phyloP scores from a whole-genome alignment of 2,888 invertebrate genomes.

The Deilephila elpenor region DNA sequence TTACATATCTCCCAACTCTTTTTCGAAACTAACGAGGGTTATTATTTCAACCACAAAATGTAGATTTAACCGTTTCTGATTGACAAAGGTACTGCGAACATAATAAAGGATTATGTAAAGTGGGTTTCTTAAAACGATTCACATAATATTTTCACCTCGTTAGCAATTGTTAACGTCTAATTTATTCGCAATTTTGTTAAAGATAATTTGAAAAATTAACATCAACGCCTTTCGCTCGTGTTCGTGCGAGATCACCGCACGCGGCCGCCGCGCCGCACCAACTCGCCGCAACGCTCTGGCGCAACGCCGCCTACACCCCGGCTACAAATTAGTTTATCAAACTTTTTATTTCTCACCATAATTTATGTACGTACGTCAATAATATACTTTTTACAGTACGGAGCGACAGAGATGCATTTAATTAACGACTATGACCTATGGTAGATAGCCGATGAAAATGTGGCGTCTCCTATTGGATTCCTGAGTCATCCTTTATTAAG shows the following conservation, averaged over 20 bases:
- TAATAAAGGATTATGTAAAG: slow-evolving; percentile 65
- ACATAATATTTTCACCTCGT: slow-evolving; percentile 69
- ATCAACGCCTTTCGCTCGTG: slow-evolving; percentile 37
- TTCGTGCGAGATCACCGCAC: slow-evolving; percentile 34
- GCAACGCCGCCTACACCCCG: slow-evolving; percentile 9
- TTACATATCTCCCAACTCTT: slow-evolving; percentile 78
- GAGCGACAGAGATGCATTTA: slow-evolving; percentile 46
- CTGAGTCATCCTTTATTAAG: slow-evolving; percentile 81
- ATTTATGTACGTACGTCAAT: slow-evolving; percentile 36
- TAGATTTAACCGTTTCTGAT: slow-evolving; percentile 72
- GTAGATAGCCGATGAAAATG: slow-evolving; percentile 67
- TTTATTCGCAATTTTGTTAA: slow-evolving; percentile 56
- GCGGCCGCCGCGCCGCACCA: slow-evolving; percentile 12
- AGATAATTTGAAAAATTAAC: slow-evolving; percentile 56
- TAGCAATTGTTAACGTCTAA: slow-evolving; percentile 68
- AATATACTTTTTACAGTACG: slow-evolving; percentile 36
- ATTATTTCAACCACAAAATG: slow-evolving; percentile 81
- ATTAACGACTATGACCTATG: slow-evolving; percentile 71
- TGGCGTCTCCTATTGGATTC: slow-evolving; percentile 75
- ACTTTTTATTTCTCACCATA: slow-evolving; percentile 33
- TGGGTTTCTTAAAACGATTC: slow-evolving; percentile 57
- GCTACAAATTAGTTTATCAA: slow-evolving; percentile 41
- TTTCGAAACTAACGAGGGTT: slow-evolving; percentile 76
- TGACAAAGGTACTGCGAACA: slow-evolving; percentile 70
- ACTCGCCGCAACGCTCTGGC: background rate